Base-by-base conservation (phyloP, 1,140 invertebrate species). In the Mycetomoellerius zeteki region DNA sequence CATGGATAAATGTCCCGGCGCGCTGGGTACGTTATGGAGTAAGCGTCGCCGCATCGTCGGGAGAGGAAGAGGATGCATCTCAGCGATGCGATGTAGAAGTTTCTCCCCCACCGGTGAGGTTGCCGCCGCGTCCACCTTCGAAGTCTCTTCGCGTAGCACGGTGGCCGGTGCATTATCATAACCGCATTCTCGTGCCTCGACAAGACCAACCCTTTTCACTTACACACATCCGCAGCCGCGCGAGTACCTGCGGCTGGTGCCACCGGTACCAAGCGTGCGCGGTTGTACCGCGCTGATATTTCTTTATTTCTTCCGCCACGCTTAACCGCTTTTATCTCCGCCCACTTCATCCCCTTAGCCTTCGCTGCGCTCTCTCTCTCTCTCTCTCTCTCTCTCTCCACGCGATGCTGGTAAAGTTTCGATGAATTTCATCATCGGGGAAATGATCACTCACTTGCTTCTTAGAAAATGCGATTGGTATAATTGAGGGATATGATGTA, bases 91-190 rank as follows among this genome's bases (percentile, higher is more conserved):
- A 52, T 30, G 69, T 69, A 30, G 7, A 56, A 75, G 21, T 43
- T 19, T 43, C 65, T 86, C 33, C 33, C 47, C 54, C 60, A 43
- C 30, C 62, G 56, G 73, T 47, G 56, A 65, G 65, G 30, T 27
- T 54, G 82, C 81, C 27, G 58, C 81, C 47, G 50, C 89, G 85
- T 89, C 78, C 65, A 89, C 52, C 76, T 89, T 73, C 88, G 67
- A 78, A 90, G 89, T 90, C 75, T 90, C 80, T 92, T 91, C 93
- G 94, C 94, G 94, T 95, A 95, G 94, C 93, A 92, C 94, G 91
- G 94, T 95, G 94, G 94, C 94, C 92, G 91, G 82, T 93, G 92
- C 93, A 95, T 95, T 95, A 95, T 95, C 94, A 95, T 95, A 95
- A 95, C 94, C 92, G 93, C 94, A 95, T 94, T 95, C 94, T 93